Percentiles rank a stretch among this genome's conserved stretches.
phyloP scores from a whole-genome alignment of 2,797 vertebrate genomes.

The Sebastes matsubarae region DNA sequence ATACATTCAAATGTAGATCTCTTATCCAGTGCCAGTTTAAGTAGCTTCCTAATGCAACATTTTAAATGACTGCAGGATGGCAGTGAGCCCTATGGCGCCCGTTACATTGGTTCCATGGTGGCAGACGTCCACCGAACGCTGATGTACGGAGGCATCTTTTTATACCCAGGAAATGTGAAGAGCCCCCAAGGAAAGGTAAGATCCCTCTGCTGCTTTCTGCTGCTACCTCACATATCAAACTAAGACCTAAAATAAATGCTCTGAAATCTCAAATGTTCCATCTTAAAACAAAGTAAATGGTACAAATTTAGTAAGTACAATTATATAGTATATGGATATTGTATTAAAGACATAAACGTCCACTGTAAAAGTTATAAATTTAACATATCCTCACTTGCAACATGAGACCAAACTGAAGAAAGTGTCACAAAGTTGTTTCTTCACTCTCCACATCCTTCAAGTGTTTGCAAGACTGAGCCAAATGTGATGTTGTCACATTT shows the following conservation, averaged over 20 bases:
- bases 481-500: background rate
- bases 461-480: conserved; percentile 15
- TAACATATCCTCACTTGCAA: background rate
- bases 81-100: conserved; percentile 88
- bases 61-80: conserved; percentile 82
- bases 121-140: conserved; percentile 96
- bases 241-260: background rate
- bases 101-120: conserved; percentile 98
- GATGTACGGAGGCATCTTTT: conserved; percentile 96
- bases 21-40: background rate
- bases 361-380: background rate
- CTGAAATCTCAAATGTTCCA: background rate
- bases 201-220: background rate
- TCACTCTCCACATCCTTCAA: conserved; percentile 49
- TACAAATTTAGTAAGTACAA: background rate
- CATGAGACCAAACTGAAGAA: background rate
- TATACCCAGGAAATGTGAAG: conserved; percentile 94
- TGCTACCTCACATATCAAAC: background rate
- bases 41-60: background rate
- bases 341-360: background rate
- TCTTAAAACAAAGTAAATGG: background rate
- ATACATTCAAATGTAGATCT: background rate
- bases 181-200: conserved; percentile 94
- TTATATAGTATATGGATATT: background rate
- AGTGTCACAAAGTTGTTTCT: conserved; percentile 49